Conservation (phyloP, 2,888 invertebrate genomes). For the Papilio demoleus region DNA sequence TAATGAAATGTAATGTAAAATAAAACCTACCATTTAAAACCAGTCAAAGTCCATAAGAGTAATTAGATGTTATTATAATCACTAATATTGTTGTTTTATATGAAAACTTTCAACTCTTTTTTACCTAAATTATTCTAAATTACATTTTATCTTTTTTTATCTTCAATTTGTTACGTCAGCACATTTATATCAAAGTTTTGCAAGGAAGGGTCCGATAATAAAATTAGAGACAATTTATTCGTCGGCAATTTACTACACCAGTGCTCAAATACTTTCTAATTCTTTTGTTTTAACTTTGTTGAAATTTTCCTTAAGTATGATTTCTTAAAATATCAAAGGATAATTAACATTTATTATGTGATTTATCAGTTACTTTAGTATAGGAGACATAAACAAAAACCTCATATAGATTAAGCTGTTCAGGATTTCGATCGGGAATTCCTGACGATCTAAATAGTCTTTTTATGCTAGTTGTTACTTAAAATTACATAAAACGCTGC, state of each 20-base stretch:
- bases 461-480: too few species aligned
- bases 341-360: background rate
- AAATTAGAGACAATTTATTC: constrained; percentile 72
- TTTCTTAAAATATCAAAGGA: background rate
- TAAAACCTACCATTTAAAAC: too few species aligned
- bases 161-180: constrained; percentile 19
- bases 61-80: background rate
- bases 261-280: constrained; percentile 18
- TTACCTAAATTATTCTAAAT: constrained; percentile 6
- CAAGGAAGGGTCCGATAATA: constrained; percentile 62
- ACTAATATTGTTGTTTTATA: background rate
- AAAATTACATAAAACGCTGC: too few species aligned
- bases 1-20: too few species aligned
- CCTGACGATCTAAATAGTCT: too few species aligned
- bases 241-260: constrained; percentile 68
- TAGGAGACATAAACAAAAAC: too few species aligned
- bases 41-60: background rate
- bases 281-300: constrained; percentile 14
- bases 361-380: background rate
- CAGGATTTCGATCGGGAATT: too few species aligned
- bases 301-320: background rate
- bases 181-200: constrained; percentile 50
- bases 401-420: too few species aligned
- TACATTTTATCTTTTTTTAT: constrained; percentile 7
- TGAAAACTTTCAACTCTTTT: background rate